These are phyloP conservation scores for Phalanger gymnotis DNA, from an alignment of 2,797 vertebrate species.

Conservation along the genomic window DNA sequence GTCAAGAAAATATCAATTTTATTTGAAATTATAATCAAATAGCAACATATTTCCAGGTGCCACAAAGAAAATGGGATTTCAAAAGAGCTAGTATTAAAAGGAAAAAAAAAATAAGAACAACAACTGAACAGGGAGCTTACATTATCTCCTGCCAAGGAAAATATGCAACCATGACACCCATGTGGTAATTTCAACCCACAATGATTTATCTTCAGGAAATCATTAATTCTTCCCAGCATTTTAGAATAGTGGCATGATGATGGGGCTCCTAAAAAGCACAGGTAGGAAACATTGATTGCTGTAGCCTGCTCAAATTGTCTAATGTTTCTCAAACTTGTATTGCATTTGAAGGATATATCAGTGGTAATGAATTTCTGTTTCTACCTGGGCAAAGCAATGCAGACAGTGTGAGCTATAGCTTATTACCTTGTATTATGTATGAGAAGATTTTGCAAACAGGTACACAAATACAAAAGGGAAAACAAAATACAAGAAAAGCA, in stretches of 20 bases:
- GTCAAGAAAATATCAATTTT: slow-evolving; percentile 53
- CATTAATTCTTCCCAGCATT: slow-evolving; percentile 72
- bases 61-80: slow-evolving; percentile 48
- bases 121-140: background rate
- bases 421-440: slow-evolving; percentile 80
- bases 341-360: slow-evolving; percentile 71
- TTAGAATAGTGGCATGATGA: slow-evolving; percentile 64
- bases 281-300: slow-evolving; percentile 66
- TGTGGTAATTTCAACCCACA: slow-evolving; percentile 52
- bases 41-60: slow-evolving; percentile 2
- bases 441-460: slow-evolving; percentile 77
- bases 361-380: slow-evolving; percentile 78
- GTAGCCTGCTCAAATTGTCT: slow-evolving; percentile 68
- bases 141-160: slow-evolving; percentile 47
- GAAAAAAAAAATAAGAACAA: slow-evolving; percentile 32
- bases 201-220: slow-evolving; percentile 71
- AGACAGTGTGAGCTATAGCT: slow-evolving; percentile 55
- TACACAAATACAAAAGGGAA: slow-evolving; percentile 68
- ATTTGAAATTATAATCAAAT: slow-evolving; percentile 64
- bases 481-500: slow-evolving; percentile 61
- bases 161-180: slow-evolving; percentile 4
- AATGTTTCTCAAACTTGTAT: slow-evolving; percentile 76
- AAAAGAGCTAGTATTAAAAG: slow-evolving; percentile 21
- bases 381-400: slow-evolving; percentile 58
- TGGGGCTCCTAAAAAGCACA: slow-evolving; percentile 75